A percentile compares a stretch with the other conserved stretches of the same genome.
Evolutionary conservation across 2,113 vertebrate genomes (phyloP).

Genomic region (Meles meles): DNA sequence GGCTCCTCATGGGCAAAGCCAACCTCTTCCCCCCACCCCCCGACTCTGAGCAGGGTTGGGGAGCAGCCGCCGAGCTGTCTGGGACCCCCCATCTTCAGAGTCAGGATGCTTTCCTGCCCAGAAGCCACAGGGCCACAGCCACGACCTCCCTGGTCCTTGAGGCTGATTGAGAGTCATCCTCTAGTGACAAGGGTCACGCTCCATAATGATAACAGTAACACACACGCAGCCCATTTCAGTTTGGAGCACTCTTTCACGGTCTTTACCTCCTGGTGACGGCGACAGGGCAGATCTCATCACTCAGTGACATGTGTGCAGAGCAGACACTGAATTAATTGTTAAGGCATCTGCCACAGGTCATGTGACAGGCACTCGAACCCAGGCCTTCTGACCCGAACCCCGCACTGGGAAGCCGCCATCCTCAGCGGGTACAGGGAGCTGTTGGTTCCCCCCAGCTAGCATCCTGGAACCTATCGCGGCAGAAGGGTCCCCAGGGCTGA

Average conservation of each 20-base stretch:
- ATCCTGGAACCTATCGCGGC: neutral
- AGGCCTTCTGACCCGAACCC: neutral
- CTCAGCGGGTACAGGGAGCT: neutral
- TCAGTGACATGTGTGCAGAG: neutral
- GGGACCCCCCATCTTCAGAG: no score
- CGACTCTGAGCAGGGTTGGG: neutral
- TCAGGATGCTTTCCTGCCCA: neutral
- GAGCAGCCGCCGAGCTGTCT: fast-evolving
- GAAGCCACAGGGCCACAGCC: neutral
- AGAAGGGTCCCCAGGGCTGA: neutral
- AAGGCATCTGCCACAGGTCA: constrained; percentile 6
- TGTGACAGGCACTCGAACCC: neutral
- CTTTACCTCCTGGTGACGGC: neutral
- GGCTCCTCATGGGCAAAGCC: neutral
- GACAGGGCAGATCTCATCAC: neutral
- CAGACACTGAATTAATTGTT: neutral
- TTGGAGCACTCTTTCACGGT: neutral
- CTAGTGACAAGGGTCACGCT: neutral
- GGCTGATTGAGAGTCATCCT: neutral
- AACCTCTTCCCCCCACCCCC: neutral
- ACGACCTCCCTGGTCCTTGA: neutral
- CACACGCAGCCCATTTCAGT: fast-evolving
- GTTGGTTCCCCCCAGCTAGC: neutral
- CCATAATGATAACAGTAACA: neutral
- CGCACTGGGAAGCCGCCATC: neutral